These are phyloP conservation scores for Nothoprocta perdicaria DNA, from an alignment of 2,113 vertebrate species.

Conservation along the genomic window DNA sequence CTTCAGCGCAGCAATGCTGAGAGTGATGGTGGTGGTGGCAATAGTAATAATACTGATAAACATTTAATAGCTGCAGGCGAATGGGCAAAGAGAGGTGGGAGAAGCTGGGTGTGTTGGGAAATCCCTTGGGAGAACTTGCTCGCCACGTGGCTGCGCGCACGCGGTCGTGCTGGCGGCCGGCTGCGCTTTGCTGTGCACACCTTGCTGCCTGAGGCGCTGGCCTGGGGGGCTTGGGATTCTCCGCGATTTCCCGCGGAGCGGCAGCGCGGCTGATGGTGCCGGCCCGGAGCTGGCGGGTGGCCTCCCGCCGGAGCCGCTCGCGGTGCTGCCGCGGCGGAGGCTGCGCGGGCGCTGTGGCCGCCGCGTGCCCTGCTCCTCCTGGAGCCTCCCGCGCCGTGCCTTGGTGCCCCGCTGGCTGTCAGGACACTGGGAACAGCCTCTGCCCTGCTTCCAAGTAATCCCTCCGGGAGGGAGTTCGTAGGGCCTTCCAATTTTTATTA, in stretches of 20 bases:
- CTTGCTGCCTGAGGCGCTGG: no score
- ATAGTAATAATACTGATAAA: slow-evolving; percentile 46
- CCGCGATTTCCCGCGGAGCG: no score
- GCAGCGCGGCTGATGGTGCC: no score
- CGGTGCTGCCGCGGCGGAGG: no score
- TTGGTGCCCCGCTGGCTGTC: slow-evolving; percentile 33
- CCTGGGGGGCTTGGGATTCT: no score
- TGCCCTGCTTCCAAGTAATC: slow-evolving; percentile 27
- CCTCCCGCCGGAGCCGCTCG: no score
- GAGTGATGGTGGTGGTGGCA: background rate
- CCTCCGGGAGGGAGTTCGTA: slow-evolving; percentile 43
- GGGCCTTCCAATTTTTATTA: slow-evolving; percentile 10
- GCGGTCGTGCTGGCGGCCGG: background rate
- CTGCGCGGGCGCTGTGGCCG: background rate
- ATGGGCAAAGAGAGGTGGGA: slow-evolving; percentile 37
- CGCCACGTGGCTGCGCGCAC: background rate
- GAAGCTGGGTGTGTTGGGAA: background rate
- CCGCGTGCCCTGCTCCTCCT: background rate
- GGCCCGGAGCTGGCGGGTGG: no score
- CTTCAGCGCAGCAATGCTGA: background rate
- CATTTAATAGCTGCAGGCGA: slow-evolving; percentile 13
- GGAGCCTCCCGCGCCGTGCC: background rate
- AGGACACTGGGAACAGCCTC: background rate
- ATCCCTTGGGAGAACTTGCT: slow-evolving; percentile 9
- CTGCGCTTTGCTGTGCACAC: background rate